Evolutionary conservation across 2,797 vertebrate species (phyloP).

Genomic region (Phalanger gymnotis): DNA sequence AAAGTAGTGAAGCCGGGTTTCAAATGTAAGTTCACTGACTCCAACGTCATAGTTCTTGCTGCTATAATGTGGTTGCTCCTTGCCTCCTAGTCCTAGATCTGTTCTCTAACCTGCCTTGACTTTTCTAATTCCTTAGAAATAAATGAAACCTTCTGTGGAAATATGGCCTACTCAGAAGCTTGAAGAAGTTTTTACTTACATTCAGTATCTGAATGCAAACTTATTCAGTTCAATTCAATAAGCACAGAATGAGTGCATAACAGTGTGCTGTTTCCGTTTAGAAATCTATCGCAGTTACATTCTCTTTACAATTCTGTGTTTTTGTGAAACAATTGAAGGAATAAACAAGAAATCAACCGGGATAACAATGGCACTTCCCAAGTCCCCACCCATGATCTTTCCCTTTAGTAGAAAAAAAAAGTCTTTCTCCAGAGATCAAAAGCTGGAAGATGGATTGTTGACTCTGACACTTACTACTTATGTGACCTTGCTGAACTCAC

Average conservation of each 20-base stretch:
- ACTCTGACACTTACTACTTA: neutral
- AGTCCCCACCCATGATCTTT: neutral
- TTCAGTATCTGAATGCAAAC: neutral
- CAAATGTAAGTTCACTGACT: neutral
- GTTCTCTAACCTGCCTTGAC: neutral
- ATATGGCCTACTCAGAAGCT: neutral
- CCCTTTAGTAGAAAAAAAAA: neutral
- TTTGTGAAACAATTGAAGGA: neutral
- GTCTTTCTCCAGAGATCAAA: neutral
- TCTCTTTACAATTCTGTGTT: neutral
- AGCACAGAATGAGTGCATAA: neutral
- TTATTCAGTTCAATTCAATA: neutral
- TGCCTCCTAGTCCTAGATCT: neutral
- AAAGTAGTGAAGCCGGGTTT: neutral
- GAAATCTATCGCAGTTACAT: neutral
- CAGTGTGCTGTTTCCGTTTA: neutral
- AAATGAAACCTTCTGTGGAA: neutral
- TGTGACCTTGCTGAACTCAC: neutral
- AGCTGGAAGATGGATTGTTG: neutral
- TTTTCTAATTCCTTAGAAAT: neutral
- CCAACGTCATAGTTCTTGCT: neutral
- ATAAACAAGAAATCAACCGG: neutral
- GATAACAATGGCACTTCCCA: neutral
- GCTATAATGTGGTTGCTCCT: neutral
- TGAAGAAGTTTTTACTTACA: neutral